Base-by-base conservation (phyloP, 2,888 invertebrate species). In the Nemoura dubitans region DNA sequence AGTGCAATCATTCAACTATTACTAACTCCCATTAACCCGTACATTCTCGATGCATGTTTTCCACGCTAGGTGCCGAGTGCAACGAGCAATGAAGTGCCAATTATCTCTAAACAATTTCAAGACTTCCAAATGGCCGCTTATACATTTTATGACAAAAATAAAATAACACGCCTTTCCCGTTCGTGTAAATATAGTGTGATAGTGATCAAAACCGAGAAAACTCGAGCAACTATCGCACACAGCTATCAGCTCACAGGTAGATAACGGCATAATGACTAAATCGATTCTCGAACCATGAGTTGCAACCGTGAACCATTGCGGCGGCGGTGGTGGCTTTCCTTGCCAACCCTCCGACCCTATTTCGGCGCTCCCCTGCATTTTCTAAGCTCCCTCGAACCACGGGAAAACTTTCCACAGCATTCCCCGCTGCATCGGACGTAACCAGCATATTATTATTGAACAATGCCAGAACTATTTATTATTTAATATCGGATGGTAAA, bases 211-310 rank as follows among this genome's bases (percentile, higher is more conserved):
- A n/a, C 81, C 28, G 21, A n/a, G 27, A 3, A 80, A 80, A 27
- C 28, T 25, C 27, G 5, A 59, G 16, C 21, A 14, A 59, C 59
- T 59, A 59, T 59, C 59, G 59, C 16, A 36, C 36, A 36, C 59
- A 59, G 59, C 59, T 10, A 59, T 81, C 81, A 30, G n/a, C 26
- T 5, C 30, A 30, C 81, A 81, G 29, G 81, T 81, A 30, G 81
- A 28, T 30, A 28, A 81, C 59, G 28, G 28, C 30, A 21, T 81
- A 81, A 81, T 81, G 5, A 81, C 81, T 16, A 81, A 81, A 81
- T 81, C 81, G 30, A 81, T 81, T 6, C 29, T 81, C 81, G 81
- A 30, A 29, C 21, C 80, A 3, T 80, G 16, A 27, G 14, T 25
- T 76, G n/a, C 76, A 25, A 25, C 76, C 76, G 26, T 25, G 21